These are phyloP conservation scores for Prenolepis imparis DNA, from an alignment of 2,888 invertebrate genomes.

Conservation along the genomic window DNA sequence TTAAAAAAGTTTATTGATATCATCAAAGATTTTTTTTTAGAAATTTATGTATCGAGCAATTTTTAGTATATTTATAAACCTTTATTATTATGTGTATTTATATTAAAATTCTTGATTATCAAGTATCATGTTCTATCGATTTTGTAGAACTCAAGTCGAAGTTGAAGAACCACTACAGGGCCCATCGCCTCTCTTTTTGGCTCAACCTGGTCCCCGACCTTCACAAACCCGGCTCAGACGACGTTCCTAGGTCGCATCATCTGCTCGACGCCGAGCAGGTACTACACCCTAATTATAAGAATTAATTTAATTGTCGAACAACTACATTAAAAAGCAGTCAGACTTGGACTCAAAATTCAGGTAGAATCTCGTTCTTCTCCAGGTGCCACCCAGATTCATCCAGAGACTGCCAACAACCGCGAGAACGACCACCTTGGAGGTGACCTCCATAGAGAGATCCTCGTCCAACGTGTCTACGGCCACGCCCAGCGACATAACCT, in stretches of 20 bases:
- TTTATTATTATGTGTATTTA: background rate
- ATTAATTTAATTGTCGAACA: background rate
- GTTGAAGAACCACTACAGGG: slow-evolving; percentile 96
- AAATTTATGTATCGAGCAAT: background rate
- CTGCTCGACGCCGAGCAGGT: slow-evolving; percentile 91
- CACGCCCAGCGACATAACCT: slow-evolving; percentile 81
- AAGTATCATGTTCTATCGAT: slow-evolving; percentile 51
- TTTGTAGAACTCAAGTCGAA: slow-evolving; percentile 94
- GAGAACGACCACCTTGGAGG: slow-evolving; percentile 80
- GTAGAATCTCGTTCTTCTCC: slow-evolving; percentile 5
- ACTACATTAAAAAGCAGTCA: background rate
- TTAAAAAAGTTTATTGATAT: background rate
- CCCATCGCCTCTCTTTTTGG: slow-evolving; percentile 98
- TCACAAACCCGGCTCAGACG: slow-evolving; percentile 95
- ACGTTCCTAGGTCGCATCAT: slow-evolving; percentile 94
- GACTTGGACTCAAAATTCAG: background rate
- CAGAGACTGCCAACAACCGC: slow-evolving; percentile 83
- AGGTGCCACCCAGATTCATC: slow-evolving; percentile 84
- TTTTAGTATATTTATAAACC: background rate
- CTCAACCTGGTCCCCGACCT: slow-evolving; percentile 97
- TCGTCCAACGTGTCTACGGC: slow-evolving; percentile 78
- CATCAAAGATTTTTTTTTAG: background rate
- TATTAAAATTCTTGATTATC: background rate
- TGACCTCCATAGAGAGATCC: slow-evolving; percentile 79
- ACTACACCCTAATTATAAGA: slow-evolving; percentile 5